phyloP scores from a whole-genome alignment of 2,113 vertebrate species.

The Centrocercus urophasianus region DNA sequence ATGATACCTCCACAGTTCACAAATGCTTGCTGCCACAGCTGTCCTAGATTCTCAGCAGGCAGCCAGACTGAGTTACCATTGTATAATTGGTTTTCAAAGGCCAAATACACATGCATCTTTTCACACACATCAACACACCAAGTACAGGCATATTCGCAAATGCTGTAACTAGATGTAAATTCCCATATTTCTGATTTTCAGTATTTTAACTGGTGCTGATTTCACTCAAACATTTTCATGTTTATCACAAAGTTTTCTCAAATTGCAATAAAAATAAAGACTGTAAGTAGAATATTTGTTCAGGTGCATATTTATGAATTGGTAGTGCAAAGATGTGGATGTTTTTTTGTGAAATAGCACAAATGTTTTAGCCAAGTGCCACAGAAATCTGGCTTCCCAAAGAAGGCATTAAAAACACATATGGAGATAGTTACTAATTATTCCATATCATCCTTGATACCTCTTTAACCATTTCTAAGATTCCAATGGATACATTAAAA shows the following conservation, averaged over 20 bases:
- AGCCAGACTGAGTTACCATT: background rate
- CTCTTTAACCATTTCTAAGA: background rate
- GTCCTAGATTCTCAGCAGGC: background rate
- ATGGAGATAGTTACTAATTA: background rate
- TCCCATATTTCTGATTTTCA: background rate
- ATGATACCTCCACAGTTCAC: rapidly evolving
- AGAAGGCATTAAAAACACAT: background rate
- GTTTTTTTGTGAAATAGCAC: background rate
- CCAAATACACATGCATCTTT: background rate
- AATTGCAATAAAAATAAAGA: background rate
- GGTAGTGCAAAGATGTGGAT: no score
- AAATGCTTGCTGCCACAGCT: background rate
- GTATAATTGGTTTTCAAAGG: background rate
- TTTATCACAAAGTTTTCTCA: background rate
- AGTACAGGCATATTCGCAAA: background rate
- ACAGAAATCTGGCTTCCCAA: background rate
- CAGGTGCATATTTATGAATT: rapidly evolving
- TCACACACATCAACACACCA: background rate
- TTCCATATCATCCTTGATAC: background rate
- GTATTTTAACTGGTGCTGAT: background rate
- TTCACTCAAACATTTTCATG: background rate
- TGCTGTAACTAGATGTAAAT: background rate
- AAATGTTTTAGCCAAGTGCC: background rate
- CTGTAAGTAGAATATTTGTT: background rate
- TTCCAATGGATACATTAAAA: background rate